Evolutionary conservation across 64 coral and sea anemone genomes (phyloP).

Genomic region (Pocillopora verrucosa): DNA sequence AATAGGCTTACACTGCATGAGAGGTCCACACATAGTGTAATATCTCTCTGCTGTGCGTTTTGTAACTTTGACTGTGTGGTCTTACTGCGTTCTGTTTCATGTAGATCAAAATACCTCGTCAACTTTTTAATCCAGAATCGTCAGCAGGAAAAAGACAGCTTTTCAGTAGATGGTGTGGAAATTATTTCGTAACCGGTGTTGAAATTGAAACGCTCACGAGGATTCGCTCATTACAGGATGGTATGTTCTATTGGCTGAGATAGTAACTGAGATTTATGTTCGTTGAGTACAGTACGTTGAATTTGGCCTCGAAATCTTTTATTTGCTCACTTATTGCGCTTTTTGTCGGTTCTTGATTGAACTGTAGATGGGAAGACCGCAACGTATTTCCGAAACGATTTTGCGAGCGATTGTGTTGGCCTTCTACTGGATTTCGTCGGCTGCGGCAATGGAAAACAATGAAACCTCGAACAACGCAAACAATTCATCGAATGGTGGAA

Average conservation of each 20-base stretch:
- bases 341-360: background rate
- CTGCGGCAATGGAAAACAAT: constrained; percentile 9
- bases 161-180: background rate
- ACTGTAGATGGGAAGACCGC: background rate
- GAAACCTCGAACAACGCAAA: background rate
- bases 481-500: constrained; percentile 18
- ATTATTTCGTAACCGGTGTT: too few species aligned
- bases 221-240: background rate
- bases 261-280: background rate
- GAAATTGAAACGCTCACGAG: too few species aligned
- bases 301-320: background rate
- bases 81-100: constrained; percentile 10
- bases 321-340: constrained; percentile 3
- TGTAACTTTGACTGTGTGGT: background rate
- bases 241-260: background rate
- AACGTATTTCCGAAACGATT: background rate
- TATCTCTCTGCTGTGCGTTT: background rate
- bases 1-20: constrained; percentile 2
- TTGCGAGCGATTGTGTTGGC: background rate
- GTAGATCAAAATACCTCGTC: background rate
- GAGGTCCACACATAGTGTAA: background rate
- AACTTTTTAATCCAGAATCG: background rate
- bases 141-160: background rate
- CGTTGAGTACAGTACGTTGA: background rate
- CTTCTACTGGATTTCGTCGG: background rate